A percentile compares a stretch with the other conserved stretches of the same genome.
Evolutionary conservation across 2,888 invertebrate species (phyloP).

Genomic region (Ophion ventricosus): DNA sequence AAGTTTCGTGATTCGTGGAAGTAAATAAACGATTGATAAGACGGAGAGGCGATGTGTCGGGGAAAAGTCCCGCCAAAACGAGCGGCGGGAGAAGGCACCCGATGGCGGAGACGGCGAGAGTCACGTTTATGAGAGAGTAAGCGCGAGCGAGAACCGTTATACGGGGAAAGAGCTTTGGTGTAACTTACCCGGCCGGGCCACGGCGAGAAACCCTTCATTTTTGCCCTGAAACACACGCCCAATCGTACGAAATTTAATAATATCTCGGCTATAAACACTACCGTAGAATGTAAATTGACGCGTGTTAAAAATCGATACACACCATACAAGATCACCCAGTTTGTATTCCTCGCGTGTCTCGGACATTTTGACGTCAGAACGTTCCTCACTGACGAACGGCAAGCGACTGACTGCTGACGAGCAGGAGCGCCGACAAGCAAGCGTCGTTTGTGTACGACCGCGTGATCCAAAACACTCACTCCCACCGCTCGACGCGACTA

Average conservation of each 20-base stretch:
- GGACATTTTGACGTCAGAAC: conserved; percentile 83
- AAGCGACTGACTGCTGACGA: conserved; percentile 78
- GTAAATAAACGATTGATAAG: not conserved
- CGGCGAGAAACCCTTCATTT: conserved; percentile 98
- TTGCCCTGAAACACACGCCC: conserved; percentile 91
- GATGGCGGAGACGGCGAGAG: conserved; percentile 68
- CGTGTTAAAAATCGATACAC: conserved; percentile 80
- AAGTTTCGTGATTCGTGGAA: not conserved
- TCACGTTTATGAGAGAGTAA: conserved; percentile 67
- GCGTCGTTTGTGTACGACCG: conserved; percentile 79
- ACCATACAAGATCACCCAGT: conserved; percentile 89
- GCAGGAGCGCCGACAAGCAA: conserved; percentile 66
- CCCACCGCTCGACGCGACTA: conserved; percentile 62
- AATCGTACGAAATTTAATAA: conserved; percentile 63
- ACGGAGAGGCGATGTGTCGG: conserved; percentile 5
- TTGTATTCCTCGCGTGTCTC: conserved; percentile 84
- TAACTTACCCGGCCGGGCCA: conserved; percentile 98
- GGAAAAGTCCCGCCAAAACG: conserved; percentile 73
- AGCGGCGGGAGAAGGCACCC: conserved; percentile 63
- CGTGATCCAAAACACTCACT: conserved; percentile 75
- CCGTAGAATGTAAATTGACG: conserved; percentile 46
- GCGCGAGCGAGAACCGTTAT: conserved; percentile 82
- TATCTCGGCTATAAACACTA: conserved; percentile 1
- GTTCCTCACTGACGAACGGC: conserved; percentile 76
- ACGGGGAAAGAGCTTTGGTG: conserved; percentile 68